Percentiles rank a stretch among this genome's conserved stretches.
These are phyloP conservation scores for Macaria notata DNA, from an alignment of 2,888 invertebrate genomes.

Conservation along the genomic window DNA sequence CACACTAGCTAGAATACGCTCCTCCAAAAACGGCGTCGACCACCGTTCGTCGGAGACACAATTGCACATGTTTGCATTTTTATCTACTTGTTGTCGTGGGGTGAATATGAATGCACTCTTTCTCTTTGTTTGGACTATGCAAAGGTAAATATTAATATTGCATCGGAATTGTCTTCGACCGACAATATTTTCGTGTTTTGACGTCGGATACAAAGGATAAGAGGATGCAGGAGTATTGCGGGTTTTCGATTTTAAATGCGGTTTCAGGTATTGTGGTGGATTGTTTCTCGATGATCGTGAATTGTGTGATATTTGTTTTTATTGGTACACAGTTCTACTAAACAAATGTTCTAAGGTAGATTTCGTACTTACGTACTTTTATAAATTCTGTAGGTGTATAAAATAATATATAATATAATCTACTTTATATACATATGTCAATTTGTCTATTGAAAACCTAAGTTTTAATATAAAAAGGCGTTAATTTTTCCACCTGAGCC, in stretches of 20 bases:
- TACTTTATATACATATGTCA: too few species aligned
- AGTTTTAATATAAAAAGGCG: too few species aligned
- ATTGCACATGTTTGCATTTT: slow-evolving; percentile 80
- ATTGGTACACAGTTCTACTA: too few species aligned
- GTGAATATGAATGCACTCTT: slow-evolving; percentile 75
- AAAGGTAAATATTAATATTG: slow-evolving; percentile 71
- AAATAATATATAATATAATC: too few species aligned
- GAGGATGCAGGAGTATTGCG: slow-evolving; percentile 15
- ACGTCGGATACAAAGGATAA: slow-evolving; percentile 28
- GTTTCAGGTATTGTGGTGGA: slow-evolving; percentile 7
- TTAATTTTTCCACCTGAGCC: background rate
- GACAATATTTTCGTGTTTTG: slow-evolving; percentile 48
- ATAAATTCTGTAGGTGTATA: too few species aligned
- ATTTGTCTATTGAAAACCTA: too few species aligned
- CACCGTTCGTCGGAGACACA: slow-evolving; percentile 73
- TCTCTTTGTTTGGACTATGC: slow-evolving; percentile 68
- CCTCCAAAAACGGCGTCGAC: slow-evolving; percentile 44
- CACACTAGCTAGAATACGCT: slow-evolving; percentile 43
- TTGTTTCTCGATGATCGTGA: background rate
- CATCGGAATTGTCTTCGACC: slow-evolving; percentile 54
- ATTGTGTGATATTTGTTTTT: too few species aligned
- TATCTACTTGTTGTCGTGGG: slow-evolving; percentile 78
- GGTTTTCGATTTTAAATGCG: slow-evolving; percentile 23
- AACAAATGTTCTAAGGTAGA: too few species aligned
- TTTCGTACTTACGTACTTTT: too few species aligned